Evolutionary conservation across 2,888 invertebrate genomes (phyloP).

Genomic region (Caenorhabditis japonica): DNA sequence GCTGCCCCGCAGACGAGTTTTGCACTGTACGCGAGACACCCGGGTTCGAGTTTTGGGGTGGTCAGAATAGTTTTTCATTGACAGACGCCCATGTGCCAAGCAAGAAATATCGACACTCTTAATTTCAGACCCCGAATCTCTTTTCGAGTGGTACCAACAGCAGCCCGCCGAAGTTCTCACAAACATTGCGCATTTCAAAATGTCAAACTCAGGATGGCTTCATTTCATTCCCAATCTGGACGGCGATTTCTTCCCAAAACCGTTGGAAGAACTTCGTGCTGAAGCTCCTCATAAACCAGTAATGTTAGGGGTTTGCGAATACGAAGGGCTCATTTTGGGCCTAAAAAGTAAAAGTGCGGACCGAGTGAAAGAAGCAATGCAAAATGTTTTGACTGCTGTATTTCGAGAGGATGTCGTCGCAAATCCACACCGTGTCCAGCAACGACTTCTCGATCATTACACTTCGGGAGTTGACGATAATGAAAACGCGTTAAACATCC

Average conservation of each 20-base stretch:
- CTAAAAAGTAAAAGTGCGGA: background rate
- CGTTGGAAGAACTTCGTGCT: constrained; percentile 50
- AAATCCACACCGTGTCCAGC: background rate
- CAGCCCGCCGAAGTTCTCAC: background rate
- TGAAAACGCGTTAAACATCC: background rate
- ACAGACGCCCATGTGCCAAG: too few relatives aligned
- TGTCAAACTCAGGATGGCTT: background rate
- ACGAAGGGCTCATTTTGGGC: constrained; percentile 53
- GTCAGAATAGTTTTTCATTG: too few relatives aligned
- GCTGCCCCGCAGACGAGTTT: too few relatives aligned
- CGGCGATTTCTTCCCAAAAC: constrained; percentile 64
- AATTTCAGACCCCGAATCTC: constrained; percentile 2
- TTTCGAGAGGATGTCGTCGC: background rate
- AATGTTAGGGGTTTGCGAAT: constrained; percentile 56
- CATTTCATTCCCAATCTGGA: constrained; percentile 56
- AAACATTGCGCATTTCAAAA: background rate
- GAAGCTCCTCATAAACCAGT: constrained; percentile 53
- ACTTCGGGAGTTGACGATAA: background rate
- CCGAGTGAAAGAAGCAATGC: constrained; percentile 4
- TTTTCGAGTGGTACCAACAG: constrained; percentile 4
- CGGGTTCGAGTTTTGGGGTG: too few relatives aligned
- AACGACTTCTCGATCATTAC: background rate
- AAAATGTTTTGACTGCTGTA: constrained; percentile 9
- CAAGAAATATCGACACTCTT: too few relatives aligned
- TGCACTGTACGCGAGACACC: too few relatives aligned